Evolutionary conservation across 2,113 vertebrate species (phyloP), one percentile per base, ranked within the genome.

Genomic region (Ibidorhyncha struthersii): DNA sequence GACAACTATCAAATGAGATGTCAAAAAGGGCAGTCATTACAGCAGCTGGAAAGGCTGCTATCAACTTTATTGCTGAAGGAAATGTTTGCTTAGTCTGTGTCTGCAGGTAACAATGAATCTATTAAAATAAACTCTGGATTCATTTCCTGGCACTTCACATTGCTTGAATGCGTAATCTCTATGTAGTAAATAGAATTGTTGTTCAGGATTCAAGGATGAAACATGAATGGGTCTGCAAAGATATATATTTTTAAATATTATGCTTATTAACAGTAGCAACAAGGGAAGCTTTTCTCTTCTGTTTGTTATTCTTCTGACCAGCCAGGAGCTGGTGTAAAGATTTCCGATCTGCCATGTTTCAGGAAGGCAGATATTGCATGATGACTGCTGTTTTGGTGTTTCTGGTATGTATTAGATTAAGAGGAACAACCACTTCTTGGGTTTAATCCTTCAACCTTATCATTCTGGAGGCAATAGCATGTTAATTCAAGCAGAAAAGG

Each of bases 61-160:
- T 74, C 85, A 59, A 71, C 88, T 82, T 94, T 11, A 66, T 86
- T 86, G 50, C 67, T 91, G 63, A 91, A 87, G 89, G 82, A 95
- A 95, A 45, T 72, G 59, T 91, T 96, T 95, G 73, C 67, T 95
- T 95, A 94, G 66, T 56, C 61, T 82, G 27, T 63, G 45, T 94
- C 62, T 84, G 56, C 69, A 95, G 87, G 69, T 96, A 94, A 92
- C 93, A 94, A 90, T 91, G 84, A 65, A 94, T 73, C 74, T 71
- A 71, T 92, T 95, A 85, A 97, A 96, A 89, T 34, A 85, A 86
- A 80, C 59, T 87, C 69, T 36, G n/a, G 12, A 49, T 81, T 94
- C 21, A 91, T 90, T 95, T 94, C 73, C 77, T 93, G 80, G 55
- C 36, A 63, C 83, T 92, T 85, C 61, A 89, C 38, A 11, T 93